These are phyloP conservation scores for Monomorium pharaonis DNA, from an alignment of 1,140 invertebrate genomes.

Conservation along the genomic window DNA sequence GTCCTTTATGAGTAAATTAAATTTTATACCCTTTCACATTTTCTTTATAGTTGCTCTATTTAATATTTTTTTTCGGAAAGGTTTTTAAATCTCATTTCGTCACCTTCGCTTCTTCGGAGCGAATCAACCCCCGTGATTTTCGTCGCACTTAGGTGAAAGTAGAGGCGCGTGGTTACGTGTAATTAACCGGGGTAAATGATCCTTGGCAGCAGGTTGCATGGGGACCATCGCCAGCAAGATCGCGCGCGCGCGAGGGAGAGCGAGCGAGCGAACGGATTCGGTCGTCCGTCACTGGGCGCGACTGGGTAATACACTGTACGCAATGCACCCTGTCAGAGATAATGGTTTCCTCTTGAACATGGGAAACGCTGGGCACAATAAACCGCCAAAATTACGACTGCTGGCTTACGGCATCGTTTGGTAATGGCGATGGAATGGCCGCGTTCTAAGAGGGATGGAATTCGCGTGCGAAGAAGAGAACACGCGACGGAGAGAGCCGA, in stretches of 20 bases:
- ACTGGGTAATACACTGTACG: slow-evolving; percentile 78
- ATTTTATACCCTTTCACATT: neutral
- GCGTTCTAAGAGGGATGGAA: slow-evolving; percentile 21
- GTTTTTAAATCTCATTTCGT: neutral
- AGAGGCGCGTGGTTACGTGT: slow-evolving; percentile 66
- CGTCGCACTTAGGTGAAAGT: slow-evolving; percentile 5
- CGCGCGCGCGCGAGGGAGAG: slow-evolving; percentile 55
- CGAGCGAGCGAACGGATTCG: slow-evolving; percentile 69
- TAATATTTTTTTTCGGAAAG: neutral
- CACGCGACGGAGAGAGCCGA: neutral
- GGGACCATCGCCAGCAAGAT: slow-evolving; percentile 39
- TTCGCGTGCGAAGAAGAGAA: neutral
- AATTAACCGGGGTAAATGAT: slow-evolving; percentile 78
- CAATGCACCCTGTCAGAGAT: slow-evolving; percentile 80
- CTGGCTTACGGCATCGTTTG: slow-evolving; percentile 67
- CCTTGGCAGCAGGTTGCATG: slow-evolving; percentile 76
- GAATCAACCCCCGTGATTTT: neutral
- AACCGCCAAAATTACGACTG: slow-evolving; percentile 80
- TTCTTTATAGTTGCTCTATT: neutral
- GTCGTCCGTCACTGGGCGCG: slow-evolving; percentile 79
- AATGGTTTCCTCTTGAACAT: slow-evolving; percentile 79
- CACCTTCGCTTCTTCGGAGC: neutral
- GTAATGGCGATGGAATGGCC: slow-evolving; percentile 63
- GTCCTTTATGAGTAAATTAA: no score
- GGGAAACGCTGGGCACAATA: slow-evolving; percentile 79